Conservation (phyloP, 2,797 vertebrate species). For the Aselliscus stoliczkanus region DNA sequence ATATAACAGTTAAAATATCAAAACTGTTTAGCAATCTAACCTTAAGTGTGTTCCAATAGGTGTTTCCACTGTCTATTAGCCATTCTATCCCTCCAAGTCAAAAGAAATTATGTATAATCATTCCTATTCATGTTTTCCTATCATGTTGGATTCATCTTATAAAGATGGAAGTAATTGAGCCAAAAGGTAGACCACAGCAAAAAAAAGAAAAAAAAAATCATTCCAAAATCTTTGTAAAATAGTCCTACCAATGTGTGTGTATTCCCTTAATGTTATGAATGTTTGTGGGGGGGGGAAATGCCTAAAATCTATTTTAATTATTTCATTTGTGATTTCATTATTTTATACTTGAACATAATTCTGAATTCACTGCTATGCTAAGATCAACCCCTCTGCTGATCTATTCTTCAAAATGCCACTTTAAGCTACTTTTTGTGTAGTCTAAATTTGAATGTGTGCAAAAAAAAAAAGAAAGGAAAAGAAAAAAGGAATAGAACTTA, state of each 20-base stretch:
- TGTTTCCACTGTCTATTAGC: background rate
- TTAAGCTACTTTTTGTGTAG: slow-evolving; percentile 4
- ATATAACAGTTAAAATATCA: background rate
- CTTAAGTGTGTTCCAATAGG: background rate
- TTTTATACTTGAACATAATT: background rate
- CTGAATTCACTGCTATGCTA: background rate
- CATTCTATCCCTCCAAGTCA: background rate
- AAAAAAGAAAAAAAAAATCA: background rate
- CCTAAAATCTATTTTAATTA: slow-evolving; percentile 19
- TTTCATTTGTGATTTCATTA: background rate
- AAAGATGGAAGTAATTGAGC: background rate
- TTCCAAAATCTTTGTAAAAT: background rate
- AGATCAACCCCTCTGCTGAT: background rate
- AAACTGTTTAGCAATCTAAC: background rate
- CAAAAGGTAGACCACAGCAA: background rate
- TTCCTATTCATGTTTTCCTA: background rate
- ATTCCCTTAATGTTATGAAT: background rate
- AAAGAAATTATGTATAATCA: background rate
- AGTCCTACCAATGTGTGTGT: background rate
- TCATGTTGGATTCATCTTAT: background rate
- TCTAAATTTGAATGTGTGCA: background rate
- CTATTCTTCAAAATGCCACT: background rate
- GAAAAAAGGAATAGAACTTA: slow-evolving; percentile 50
- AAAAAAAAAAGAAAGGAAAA: background rate
- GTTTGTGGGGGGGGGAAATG: background rate